A percentile compares a stretch with the other conserved stretches of the same genome.
These are phyloP conservation scores for Andricus curvator DNA, from an alignment of 2,888 invertebrate genomes.

Conservation along the genomic window DNA sequence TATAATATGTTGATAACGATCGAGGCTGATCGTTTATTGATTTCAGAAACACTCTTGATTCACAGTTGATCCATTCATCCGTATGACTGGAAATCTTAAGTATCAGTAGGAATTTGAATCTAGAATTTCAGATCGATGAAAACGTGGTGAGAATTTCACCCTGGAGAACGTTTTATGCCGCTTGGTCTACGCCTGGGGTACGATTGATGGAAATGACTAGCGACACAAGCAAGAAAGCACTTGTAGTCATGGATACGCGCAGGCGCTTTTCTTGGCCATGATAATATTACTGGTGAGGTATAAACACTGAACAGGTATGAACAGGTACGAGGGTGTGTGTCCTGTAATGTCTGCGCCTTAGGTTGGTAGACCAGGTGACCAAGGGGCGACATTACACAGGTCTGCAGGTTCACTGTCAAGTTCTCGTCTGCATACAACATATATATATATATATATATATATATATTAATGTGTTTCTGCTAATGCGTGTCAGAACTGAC, in stretches of 20 bases:
- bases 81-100: neutral
- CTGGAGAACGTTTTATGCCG: slow-evolving; percentile 15
- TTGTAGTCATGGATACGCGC: slow-evolving; percentile 59
- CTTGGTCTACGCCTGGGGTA: slow-evolving; percentile 36
- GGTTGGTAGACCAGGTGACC: slow-evolving; percentile 15
- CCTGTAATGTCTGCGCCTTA: slow-evolving; percentile 20
- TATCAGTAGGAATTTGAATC: neutral
- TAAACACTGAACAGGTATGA: neutral
- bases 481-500: neutral
- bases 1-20: neutral
- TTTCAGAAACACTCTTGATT: neutral
- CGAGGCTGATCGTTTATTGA: neutral
- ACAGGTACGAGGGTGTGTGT: slow-evolving; percentile 14
- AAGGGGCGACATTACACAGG: slow-evolving; percentile 30
- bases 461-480: neutral
- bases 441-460: no score
- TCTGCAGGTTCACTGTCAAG: slow-evolving; percentile 42
- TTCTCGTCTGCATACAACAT: neutral
- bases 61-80: neutral
- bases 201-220: slow-evolving; percentile 48
- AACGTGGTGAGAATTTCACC: slow-evolving; percentile 15
- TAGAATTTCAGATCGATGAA: neutral
- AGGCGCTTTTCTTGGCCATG: slow-evolving; percentile 45
- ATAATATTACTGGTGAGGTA: no score
- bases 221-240: slow-evolving; percentile 41